Evolutionary conservation across 92 coral and sea anemone genomes (phyloP).

Genomic region (Actinernus sp.): DNA sequence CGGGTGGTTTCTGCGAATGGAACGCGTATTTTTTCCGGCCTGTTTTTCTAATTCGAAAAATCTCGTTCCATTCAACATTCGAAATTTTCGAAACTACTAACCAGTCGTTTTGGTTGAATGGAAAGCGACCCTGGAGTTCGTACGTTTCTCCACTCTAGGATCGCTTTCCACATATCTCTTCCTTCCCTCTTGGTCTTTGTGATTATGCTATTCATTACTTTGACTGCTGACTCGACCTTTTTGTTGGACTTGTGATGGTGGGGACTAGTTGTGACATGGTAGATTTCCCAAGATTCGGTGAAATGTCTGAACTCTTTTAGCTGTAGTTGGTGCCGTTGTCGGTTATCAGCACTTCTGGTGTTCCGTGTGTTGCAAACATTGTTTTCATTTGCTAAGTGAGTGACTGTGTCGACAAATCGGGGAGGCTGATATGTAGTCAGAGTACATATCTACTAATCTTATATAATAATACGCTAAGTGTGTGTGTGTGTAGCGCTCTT

Average conservation of each 20-base stretch:
- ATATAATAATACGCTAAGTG: too few relatives aligned
- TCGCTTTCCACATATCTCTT: conserved; percentile 58
- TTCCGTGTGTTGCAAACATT: conserved; percentile 45
- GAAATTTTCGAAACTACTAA: too few relatives aligned
- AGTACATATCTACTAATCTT: conserved; percentile 48
- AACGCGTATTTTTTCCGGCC: too few relatives aligned
- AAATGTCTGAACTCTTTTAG: conserved; percentile 8
- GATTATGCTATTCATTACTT: conserved; percentile 30
- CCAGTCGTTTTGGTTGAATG: too few relatives aligned
- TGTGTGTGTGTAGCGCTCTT: too few relatives aligned
- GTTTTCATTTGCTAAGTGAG: conserved; percentile 36
- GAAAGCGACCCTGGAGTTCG: too few relatives aligned
- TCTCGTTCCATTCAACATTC: too few relatives aligned
- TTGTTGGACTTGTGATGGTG: conserved; percentile 48
- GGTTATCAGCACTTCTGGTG: conserved; percentile 38
- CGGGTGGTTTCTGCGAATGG: too few relatives aligned
- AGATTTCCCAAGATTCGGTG: conserved; percentile 35
- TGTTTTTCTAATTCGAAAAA: too few relatives aligned
- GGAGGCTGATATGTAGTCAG: conserved; percentile 35
- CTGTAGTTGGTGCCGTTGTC: conserved; percentile 45
- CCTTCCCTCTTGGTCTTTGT: conserved; percentile 42
- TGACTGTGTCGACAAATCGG: conserved; percentile 9
- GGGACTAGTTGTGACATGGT: conserved; percentile 35
- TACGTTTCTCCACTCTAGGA: conserved; percentile 56
- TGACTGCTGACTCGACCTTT: conserved; percentile 46